Percentiles rank a stretch among this genome's conserved stretches.
These are phyloP conservation scores for Cryptoprocta ferox DNA, from an alignment of 2,797 vertebrate genomes.

Conservation along the genomic window DNA sequence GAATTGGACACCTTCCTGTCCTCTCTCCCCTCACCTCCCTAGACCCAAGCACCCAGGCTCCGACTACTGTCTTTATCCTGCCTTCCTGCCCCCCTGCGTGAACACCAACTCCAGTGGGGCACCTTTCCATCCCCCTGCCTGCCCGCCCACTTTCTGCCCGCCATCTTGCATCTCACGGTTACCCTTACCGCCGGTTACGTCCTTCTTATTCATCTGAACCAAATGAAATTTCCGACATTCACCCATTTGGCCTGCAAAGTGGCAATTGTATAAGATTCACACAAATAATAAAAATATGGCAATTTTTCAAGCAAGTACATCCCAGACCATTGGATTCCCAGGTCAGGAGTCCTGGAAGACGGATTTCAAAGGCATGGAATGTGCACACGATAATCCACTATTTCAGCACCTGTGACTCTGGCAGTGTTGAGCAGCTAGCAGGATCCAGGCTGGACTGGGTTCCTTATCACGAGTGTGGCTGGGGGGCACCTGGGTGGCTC, in stretches of 20 bases:
- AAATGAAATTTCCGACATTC: background rate
- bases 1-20: background rate
- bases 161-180: background rate
- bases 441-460: fast-evolving
- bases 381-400: fast-evolving
- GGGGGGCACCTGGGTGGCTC: too few species aligned
- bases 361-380: background rate
- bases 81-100: background rate
- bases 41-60: background rate
- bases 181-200: background rate
- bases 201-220: background rate
- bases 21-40: background rate
- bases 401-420: background rate
- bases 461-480: background rate
- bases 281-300: background rate
- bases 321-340: background rate
- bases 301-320: background rate
- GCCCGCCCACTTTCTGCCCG: too few species aligned
- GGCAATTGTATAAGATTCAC: background rate
- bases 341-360: background rate
- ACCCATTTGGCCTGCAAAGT: background rate
- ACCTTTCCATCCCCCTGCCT: fast-evolving
- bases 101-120: background rate
- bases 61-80: background rate
- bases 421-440: fast-evolving